Conservation (phyloP, 2,888 invertebrate species). For the Epirrhoe alternata region DNA sequence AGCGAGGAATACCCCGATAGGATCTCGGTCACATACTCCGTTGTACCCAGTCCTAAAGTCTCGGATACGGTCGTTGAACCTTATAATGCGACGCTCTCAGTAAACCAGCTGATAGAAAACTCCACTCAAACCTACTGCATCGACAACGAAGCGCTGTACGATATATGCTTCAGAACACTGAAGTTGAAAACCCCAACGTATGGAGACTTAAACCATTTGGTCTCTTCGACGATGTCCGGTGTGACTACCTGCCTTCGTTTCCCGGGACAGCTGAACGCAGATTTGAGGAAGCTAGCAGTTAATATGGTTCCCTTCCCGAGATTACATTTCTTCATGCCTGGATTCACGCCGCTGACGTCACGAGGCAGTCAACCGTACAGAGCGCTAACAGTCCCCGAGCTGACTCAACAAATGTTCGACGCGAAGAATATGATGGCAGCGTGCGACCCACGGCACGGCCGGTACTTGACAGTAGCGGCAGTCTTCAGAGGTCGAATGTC, state of each 20-base stretch:
- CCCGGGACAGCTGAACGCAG: constrained; percentile 87
- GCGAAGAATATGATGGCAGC: constrained; percentile 99
- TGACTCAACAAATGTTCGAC: constrained; percentile 96
- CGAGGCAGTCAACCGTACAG: constrained; percentile 93
- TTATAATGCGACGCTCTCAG: constrained; percentile 89
- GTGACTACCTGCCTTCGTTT: constrained; percentile 75
- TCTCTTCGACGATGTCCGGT: constrained; percentile 73
- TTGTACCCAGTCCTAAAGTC: constrained; percentile 90
- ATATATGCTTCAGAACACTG: constrained; percentile 91
- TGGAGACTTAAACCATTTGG: constrained; percentile 88
- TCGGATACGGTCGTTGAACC: constrained; percentile 88
- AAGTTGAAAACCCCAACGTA: constrained; percentile 90
- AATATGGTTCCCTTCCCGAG: constrained; percentile 90
- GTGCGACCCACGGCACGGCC: constrained; percentile 94
- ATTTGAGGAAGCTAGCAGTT: constrained; percentile 84
- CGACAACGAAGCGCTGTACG: constrained; percentile 91
- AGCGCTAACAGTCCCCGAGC: constrained; percentile 93
- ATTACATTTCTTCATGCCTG: constrained; percentile 84
- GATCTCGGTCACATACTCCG: constrained; percentile 88
- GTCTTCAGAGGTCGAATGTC: constrained; percentile 96
- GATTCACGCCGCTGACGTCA: constrained; percentile 88
- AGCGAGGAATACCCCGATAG: constrained; percentile 90
- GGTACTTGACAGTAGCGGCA: constrained; percentile 94
- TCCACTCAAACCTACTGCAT: constrained; percentile 87
- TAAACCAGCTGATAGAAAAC: constrained; percentile 88